phyloP scores from a whole-genome alignment of 2,797 vertebrate species.

The Buphagus erythrorhynchus region DNA sequence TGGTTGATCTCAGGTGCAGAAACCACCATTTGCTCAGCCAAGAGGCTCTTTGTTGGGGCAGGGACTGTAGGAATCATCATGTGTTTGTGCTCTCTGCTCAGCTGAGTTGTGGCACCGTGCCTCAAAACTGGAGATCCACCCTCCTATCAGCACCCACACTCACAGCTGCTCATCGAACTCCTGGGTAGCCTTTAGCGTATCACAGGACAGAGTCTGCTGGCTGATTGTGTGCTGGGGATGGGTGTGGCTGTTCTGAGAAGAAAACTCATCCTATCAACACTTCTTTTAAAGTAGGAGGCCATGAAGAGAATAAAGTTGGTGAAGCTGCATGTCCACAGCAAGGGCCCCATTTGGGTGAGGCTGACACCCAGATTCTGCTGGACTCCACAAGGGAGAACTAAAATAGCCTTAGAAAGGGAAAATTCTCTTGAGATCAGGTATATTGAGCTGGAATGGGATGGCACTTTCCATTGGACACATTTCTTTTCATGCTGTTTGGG shows the following conservation, averaged over 20 bases:
- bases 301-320: not conserved
- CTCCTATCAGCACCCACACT: not conserved
- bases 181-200: not conserved
- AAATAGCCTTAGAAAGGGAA: not conserved
- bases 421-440: not conserved
- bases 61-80: rapidly evolving
- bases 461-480: not conserved
- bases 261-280: not conserved
- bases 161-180: not conserved
- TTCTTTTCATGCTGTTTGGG: not conserved
- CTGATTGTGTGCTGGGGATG: not conserved
- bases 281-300: not conserved
- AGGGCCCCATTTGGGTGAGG: not conserved
- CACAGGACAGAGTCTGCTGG: not conserved
- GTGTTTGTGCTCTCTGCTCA: not conserved
- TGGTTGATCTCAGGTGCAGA: not conserved
- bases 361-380: not conserved
- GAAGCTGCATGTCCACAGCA: not conserved
- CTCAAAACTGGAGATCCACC: not conserved
- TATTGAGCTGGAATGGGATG: not conserved
- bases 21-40: not conserved
- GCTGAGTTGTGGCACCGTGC: not conserved
- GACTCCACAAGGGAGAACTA: not conserved
- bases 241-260: not conserved
- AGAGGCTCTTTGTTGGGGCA: not conserved